phyloP scores from a whole-genome alignment of 2,797 vertebrate species.

The Agapornis canus region DNA sequence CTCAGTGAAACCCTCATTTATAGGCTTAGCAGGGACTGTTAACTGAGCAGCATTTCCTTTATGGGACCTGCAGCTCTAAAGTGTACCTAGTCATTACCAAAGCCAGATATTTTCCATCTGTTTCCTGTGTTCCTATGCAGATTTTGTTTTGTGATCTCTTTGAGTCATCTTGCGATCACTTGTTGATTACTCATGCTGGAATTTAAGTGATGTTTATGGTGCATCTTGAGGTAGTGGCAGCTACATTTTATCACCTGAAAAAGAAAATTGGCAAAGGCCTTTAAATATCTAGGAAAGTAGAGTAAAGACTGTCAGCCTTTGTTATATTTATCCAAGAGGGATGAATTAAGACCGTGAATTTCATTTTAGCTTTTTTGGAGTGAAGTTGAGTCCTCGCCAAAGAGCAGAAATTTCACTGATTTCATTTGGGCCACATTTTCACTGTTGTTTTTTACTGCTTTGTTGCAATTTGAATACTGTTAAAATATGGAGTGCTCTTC shows the following conservation, averaged over 20 bases:
- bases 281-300: constrained; percentile 21
- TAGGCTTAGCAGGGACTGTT: background rate
- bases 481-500: background rate
- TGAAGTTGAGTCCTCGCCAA: background rate
- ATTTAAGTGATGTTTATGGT: constrained; percentile 8
- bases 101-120: background rate
- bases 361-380: background rate
- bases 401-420: background rate
- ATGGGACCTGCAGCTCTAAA: background rate
- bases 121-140: background rate
- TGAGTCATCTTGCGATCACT: background rate
- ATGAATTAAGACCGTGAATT: background rate
- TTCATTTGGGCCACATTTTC: background rate
- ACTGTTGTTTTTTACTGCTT: background rate
- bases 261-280: constrained; percentile 21
- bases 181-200: background rate
- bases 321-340: constrained; percentile 18
- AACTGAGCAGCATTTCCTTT: background rate
- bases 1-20: background rate
- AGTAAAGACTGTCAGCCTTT: constrained; percentile 6
- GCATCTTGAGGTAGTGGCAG: background rate
- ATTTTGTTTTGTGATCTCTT: background rate
- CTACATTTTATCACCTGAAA: constrained; percentile 28
- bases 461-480: background rate
- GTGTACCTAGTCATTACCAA: background rate